Evolutionary conservation across 1,140 invertebrate genomes (phyloP).

Genomic region (Drosophila micromelanica): DNA sequence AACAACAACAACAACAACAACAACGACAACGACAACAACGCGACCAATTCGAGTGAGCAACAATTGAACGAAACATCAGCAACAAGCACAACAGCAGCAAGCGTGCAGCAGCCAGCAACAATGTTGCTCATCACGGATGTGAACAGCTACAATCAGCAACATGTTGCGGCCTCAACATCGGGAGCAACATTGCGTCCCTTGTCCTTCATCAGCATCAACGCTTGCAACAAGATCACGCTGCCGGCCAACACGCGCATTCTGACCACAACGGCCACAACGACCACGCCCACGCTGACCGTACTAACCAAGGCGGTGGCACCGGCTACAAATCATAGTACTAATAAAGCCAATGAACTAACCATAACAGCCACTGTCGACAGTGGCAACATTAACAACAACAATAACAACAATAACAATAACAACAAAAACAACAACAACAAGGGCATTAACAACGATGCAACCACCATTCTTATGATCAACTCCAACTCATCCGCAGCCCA

Average conservation of each 20-base stretch:
- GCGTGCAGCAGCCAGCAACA: conserved; percentile 55
- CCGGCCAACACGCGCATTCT: conserved; percentile 78
- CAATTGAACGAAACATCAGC: background rate
- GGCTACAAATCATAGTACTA: conserved; percentile 62
- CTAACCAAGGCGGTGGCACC: conserved; percentile 54
- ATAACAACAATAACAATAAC: conserved; percentile 41
- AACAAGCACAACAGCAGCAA: conserved; percentile 6
- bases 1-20: conserved; percentile 37
- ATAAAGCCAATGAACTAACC: conserved; percentile 74
- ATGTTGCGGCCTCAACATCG: conserved; percentile 44
- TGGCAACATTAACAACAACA: conserved; percentile 11
- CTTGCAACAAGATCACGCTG: conserved; percentile 77
- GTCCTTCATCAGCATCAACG: conserved; percentile 79
- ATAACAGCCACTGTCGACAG: conserved; percentile 49
- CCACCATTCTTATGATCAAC: conserved; percentile 75
- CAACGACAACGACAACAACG: conserved; percentile 10
- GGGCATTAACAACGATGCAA: conserved; percentile 29
- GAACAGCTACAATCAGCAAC: conserved; percentile 76
- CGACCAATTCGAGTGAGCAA: conserved; percentile 13
- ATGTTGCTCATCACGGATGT: conserved; percentile 77
- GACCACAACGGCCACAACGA: conserved; percentile 54
- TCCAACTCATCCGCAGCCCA: conserved; percentile 66
- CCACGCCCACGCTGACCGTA: conserved; percentile 63
- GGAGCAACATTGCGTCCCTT: conserved; percentile 62
- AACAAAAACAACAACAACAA: conserved; percentile 16